Conservation (phyloP, 2,888 invertebrate species). For the Heliconius hortense region DNA sequence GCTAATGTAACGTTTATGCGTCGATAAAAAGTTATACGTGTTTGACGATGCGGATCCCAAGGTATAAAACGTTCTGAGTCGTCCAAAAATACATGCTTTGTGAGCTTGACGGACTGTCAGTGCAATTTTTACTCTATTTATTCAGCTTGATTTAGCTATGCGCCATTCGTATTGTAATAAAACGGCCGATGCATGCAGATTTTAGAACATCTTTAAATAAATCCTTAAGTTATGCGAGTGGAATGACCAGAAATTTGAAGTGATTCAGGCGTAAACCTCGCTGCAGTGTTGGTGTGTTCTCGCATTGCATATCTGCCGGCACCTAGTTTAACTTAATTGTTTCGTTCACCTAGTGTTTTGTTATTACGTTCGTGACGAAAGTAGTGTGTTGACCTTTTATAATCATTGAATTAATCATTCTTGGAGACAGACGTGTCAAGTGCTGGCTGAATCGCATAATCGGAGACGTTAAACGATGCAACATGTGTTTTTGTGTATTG, state of each 20-base stretch:
- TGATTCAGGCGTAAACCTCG: slow-evolving; percentile 47
- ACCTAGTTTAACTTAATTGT: slow-evolving; percentile 59
- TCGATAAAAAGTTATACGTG: slow-evolving; percentile 58
- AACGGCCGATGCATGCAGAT: slow-evolving; percentile 66
- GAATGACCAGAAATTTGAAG: slow-evolving; percentile 56
- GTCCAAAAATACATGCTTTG: slow-evolving; percentile 52
- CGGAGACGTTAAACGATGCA: slow-evolving; percentile 63
- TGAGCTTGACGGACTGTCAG: slow-evolving; percentile 75
- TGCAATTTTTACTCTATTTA: slow-evolving; percentile 77
- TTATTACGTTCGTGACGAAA: slow-evolving; percentile 55
- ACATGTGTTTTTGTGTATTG: slow-evolving; percentile 62
- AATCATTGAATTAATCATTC: slow-evolving; percentile 42
- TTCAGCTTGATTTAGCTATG: slow-evolving; percentile 76
- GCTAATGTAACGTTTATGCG: slow-evolving; percentile 63
- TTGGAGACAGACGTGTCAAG: slow-evolving; percentile 46
- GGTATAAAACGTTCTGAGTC: slow-evolving; percentile 59
- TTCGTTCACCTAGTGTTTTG: slow-evolving; percentile 54
- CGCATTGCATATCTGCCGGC: slow-evolving; percentile 65
- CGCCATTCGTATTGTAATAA: slow-evolving; percentile 78
- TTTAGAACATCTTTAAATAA: slow-evolving; percentile 65
- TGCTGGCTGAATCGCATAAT: slow-evolving; percentile 50
- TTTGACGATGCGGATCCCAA: slow-evolving; percentile 57
- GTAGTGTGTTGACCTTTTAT: slow-evolving; percentile 47
- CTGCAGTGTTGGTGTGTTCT: slow-evolving; percentile 53
- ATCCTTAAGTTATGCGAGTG: slow-evolving; percentile 55